phyloP scores from a whole-genome alignment of 2,888 invertebrate species.

The Tupiocoris notatus region DNA sequence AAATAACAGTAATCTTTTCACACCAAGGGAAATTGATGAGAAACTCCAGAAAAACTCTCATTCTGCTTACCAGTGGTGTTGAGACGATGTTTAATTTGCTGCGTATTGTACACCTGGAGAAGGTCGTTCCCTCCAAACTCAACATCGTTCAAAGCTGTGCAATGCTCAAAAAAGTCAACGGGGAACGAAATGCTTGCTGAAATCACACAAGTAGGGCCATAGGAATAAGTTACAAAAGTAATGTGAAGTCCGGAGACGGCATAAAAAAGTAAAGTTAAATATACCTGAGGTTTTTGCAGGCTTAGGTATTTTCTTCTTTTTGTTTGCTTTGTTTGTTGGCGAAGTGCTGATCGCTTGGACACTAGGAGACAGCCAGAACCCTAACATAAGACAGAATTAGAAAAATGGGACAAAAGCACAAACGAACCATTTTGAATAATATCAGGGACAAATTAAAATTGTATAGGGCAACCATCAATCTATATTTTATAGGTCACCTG shows the following conservation, averaged over 20 bases:
- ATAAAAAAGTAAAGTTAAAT: too few species aligned
- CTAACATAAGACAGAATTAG: too few species aligned
- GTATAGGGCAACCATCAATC: too few species aligned
- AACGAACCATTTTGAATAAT: too few species aligned
- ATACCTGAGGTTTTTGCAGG: slow-evolving; percentile 60
- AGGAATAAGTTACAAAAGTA: too few species aligned
- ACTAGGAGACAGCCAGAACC: slow-evolving; percentile 67
- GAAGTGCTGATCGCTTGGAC: slow-evolving; percentile 64
- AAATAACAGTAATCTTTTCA: not conserved
- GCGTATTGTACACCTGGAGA: slow-evolving; percentile 88
- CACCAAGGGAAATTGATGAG: too few species aligned
- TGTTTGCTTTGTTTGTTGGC: slow-evolving; percentile 60
- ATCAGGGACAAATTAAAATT: too few species aligned
- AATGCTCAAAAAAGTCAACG: slow-evolving; percentile 96
- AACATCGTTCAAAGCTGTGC: slow-evolving; percentile 84
- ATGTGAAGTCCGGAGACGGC: slow-evolving; percentile 7
- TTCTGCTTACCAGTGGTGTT: slow-evolving; percentile 68
- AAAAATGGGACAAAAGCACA: too few species aligned
- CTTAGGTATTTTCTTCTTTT: slow-evolving; percentile 63
- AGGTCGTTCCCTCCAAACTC: slow-evolving; percentile 95
- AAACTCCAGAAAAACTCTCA: slow-evolving; percentile 33
- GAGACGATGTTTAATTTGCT: slow-evolving; percentile 87
- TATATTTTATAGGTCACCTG: slow-evolving; percentile 58
- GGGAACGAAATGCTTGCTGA: slow-evolving; percentile 74
- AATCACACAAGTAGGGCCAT: too few species aligned